Conservation (phyloP, 2,888 invertebrate genomes). For the Erannis defoliaria region DNA sequence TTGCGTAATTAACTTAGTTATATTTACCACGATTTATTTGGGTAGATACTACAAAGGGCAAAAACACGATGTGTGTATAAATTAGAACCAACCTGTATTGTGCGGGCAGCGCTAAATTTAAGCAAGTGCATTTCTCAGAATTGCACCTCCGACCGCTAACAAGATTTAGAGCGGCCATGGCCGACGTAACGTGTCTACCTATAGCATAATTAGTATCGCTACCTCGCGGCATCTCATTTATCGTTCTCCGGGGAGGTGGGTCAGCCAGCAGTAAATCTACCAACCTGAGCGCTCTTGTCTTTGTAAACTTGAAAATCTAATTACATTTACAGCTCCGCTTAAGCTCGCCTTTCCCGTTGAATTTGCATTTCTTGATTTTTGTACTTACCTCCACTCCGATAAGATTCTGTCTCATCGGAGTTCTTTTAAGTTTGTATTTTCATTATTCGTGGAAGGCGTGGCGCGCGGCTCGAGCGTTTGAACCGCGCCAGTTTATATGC, state of each 20-base stretch:
- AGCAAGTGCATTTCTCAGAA: slow-evolving; percentile 72
- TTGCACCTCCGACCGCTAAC: slow-evolving; percentile 74
- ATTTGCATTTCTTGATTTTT: slow-evolving; percentile 83
- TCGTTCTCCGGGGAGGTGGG: slow-evolving; percentile 82
- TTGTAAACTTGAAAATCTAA: slow-evolving; percentile 86
- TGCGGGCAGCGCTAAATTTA: slow-evolving; percentile 59
- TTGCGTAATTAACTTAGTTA: too few relatives aligned
- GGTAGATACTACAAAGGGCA: slow-evolving; percentile 20
- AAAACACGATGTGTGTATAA: slow-evolving; percentile 44
- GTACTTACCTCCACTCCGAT: slow-evolving; percentile 62
- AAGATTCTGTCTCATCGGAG: slow-evolving; percentile 64
- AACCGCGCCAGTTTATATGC: slow-evolving; percentile 69
- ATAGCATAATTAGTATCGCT: slow-evolving; percentile 85
- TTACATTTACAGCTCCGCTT: slow-evolving; percentile 84
- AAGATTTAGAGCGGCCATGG: slow-evolving; percentile 73
- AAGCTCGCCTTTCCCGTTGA: slow-evolving; percentile 76
- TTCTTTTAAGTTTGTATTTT: slow-evolving; percentile 58
- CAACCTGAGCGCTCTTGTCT: slow-evolving; percentile 84
- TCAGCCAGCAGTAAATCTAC: slow-evolving; percentile 85
- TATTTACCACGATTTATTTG: too few relatives aligned
- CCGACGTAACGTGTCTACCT: slow-evolving; percentile 72
- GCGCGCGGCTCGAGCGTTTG: slow-evolving; percentile 68
- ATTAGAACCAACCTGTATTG: slow-evolving; percentile 50
- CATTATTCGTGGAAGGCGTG: slow-evolving; percentile 52
- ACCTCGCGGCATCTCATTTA: slow-evolving; percentile 84